Conservation (phyloP, 1,140 invertebrate genomes). For the Myzus persicae region DNA sequence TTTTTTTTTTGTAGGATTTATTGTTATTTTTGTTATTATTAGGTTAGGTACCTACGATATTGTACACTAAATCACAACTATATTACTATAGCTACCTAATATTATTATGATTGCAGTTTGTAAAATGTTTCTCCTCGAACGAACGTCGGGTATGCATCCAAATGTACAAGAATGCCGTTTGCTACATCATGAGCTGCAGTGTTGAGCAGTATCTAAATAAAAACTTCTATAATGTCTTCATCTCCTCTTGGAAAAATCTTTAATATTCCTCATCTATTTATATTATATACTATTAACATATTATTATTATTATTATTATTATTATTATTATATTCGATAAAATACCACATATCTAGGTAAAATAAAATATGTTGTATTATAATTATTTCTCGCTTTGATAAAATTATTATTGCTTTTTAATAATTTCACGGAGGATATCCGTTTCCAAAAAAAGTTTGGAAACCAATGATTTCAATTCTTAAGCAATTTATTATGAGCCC, state of each 20-base stretch:
- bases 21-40: not conserved
- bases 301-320: too few species aligned
- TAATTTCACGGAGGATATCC: too few species aligned
- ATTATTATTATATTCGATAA: too few species aligned
- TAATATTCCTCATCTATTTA: too few species aligned
- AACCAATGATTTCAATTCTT: too few species aligned
- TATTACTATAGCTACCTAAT: not conserved
- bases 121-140: constrained; percentile 29
- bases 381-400: too few species aligned
- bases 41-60: not conserved
- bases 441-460: too few species aligned
- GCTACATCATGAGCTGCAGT: not conserved
- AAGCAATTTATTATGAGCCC: too few species aligned
- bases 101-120: not conserved
- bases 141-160: constrained; percentile 5
- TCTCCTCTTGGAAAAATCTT: not conserved
- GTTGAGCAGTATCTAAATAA: not conserved
- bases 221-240: not conserved
- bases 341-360: too few species aligned
- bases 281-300: too few species aligned
- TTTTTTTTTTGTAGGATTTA: not conserved
- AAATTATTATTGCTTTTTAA: too few species aligned
- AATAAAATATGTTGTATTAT: too few species aligned
- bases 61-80: not conserved
- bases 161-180: constrained; percentile 39